Evolutionary conservation across 2,888 invertebrate genomes (phyloP).

Genomic region (Sympetrum striolatum): DNA sequence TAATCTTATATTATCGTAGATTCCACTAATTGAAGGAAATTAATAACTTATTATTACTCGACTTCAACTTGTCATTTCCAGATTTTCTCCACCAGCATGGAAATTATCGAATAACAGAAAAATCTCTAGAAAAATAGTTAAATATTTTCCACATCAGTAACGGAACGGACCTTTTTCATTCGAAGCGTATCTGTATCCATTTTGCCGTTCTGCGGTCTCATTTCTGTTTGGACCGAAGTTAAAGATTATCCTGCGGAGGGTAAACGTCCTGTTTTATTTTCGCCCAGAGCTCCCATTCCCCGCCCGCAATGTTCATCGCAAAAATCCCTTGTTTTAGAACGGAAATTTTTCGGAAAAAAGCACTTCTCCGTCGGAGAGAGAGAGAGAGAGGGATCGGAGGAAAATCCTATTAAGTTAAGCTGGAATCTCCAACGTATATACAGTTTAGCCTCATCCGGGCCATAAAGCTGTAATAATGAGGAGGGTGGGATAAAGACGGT

Average conservation of each 20-base stretch:
- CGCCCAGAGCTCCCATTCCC: background rate
- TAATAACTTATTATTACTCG: no score
- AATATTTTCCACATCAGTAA: no score
- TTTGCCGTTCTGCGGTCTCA: no score
- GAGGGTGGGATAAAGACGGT: background rate
- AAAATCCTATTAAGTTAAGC: conserved; percentile 29
- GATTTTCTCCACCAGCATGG: no score
- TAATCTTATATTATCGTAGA: no score
- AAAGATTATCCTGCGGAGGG: background rate
- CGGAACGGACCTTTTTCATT: no score
- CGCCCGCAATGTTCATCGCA: background rate
- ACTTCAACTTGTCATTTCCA: no score
- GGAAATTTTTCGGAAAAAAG: background rate
- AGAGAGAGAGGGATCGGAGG: background rate
- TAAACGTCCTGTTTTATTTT: background rate
- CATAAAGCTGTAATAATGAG: conserved; percentile 28
- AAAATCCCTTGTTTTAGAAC: background rate
- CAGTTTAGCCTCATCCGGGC: background rate
- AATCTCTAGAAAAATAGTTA: no score
- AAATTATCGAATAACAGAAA: no score
- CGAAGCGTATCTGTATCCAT: no score
- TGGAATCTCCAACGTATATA: background rate
- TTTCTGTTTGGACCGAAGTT: background rate
- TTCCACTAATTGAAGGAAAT: no score
- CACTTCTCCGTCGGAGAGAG: background rate